phyloP scores from a whole-genome alignment of 2,888 invertebrate genomes.

The Tenthredo distinguenda region DNA sequence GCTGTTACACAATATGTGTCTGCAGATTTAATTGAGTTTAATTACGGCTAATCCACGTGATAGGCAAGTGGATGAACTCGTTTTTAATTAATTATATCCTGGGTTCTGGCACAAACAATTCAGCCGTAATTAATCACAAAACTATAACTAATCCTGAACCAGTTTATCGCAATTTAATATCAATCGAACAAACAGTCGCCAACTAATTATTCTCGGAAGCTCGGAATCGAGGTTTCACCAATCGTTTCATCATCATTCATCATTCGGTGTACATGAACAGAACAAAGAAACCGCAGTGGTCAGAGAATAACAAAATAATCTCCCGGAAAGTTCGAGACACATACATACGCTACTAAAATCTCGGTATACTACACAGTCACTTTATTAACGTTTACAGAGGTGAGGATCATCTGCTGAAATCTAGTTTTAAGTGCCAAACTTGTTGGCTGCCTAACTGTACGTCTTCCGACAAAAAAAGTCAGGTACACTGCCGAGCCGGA shows the following conservation, averaged over 20 bases:
- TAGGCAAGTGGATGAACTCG: slow-evolving; percentile 30
- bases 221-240: not conserved
- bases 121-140: not conserved
- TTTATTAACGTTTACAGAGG: not conserved
- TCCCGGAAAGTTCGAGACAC: not conserved
- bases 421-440: slow-evolving; percentile 30
- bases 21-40: slow-evolving; percentile 66
- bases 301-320: not conserved
- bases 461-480: slow-evolving; percentile 27
- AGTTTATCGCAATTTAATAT: not conserved
- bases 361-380: not conserved
- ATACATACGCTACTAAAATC: not conserved
- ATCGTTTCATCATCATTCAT: not conserved
- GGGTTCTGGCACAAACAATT: not conserved
- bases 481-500: not conserved
- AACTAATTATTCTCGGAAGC: not conserved
- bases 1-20: slow-evolving; percentile 64
- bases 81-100: slow-evolving; percentile 42
- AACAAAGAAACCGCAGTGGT: not conserved
- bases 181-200: not conserved
- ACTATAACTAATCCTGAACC: not conserved
- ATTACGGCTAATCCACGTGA: slow-evolving; percentile 60
- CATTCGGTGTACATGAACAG: not conserved
- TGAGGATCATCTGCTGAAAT: not conserved
- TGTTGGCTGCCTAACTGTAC: slow-evolving; percentile 25